Evolutionary conservation across 2,113 vertebrate genomes (phyloP), one percentile per base, ranked within the genome.

Genomic region (Urocynchramus pylzowi): DNA sequence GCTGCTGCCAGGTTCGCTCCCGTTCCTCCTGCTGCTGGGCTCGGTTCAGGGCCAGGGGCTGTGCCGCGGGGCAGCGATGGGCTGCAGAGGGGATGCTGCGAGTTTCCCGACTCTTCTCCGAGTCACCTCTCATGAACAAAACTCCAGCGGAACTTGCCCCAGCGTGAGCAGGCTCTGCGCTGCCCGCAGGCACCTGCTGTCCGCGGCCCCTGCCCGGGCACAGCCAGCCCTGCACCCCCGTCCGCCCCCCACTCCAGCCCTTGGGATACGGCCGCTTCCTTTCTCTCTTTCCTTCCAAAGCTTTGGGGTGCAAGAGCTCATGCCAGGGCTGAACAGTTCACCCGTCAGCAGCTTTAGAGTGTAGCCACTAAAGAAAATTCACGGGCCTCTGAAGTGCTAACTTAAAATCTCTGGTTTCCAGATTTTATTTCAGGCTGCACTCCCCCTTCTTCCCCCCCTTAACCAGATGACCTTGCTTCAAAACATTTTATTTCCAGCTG

Each of bases 401-500:
- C 92, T 97, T 78, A 89, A 86, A 97, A 84, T 90, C 94, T 95
- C 97, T 96, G 96, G 87, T 96, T 97, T 96, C 96, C 96, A 97
- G 97, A 96, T 97, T 96, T 96, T 90, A 96, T 96, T 96, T 96
- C 96, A 96, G 91, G 77, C 96, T 94, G 44, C 69, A 14, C 74
- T 88, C 79, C 93, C 95, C 94, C 91, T 53, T 75, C 79, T 79
- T 59, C 94, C 85, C 95, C 91, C 91, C 91, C 94, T 95, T 93
- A 83, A 95, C 94, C 95, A 96, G 95, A 95, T 97, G 96, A 97
- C 97, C 97, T 97, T 61, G 94, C 94, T 96, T 95, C 96, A 94
- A 97, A 97, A 97, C 97, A 97, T 94, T 97, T 96, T 96, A 93
- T 97, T 97, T 97, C 95, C 97, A 97, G 96, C 95, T 97, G 97